phyloP scores from a whole-genome alignment of 1,140 invertebrate genomes.

The Ips nitidus region DNA sequence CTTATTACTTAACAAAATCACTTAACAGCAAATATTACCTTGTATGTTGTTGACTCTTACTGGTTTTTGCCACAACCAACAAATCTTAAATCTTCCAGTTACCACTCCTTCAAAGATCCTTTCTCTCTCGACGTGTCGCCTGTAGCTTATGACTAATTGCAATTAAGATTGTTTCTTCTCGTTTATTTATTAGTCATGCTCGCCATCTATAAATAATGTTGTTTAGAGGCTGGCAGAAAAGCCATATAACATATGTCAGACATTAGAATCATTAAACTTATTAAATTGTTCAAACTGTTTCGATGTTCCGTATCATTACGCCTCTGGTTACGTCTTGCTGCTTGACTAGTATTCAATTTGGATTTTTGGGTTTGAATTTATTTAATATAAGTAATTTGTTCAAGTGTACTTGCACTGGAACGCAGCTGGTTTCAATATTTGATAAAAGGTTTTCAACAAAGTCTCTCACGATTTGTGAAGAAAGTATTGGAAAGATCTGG shows the following conservation, averaged over 20 bases:
- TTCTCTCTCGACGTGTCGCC: too few relatives aligned
- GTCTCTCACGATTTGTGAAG: neutral
- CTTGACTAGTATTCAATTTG: constrained; percentile 12
- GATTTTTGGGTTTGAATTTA: constrained; percentile 17
- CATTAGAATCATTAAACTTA: constrained; percentile 23
- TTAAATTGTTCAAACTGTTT: constrained; percentile 29
- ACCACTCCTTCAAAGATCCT: too few relatives aligned
- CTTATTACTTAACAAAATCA: too few relatives aligned
- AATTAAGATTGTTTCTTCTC: neutral
- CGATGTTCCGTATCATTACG: constrained; percentile 24
- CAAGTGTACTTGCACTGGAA: neutral
- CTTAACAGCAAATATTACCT: too few relatives aligned
- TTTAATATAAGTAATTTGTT: neutral
- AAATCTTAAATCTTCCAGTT: too few relatives aligned
- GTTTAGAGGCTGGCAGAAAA: constrained; percentile 1
- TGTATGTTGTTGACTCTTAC: too few relatives aligned
- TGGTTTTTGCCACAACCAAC: too few relatives aligned
- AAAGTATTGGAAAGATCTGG: too few relatives aligned
- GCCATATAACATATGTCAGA: constrained; percentile 19
- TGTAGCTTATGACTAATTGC: neutral
- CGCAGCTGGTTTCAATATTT: constrained; percentile 1
- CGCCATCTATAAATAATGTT: constrained; percentile 8
- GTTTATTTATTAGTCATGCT: constrained; percentile 14
- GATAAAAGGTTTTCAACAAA: neutral
- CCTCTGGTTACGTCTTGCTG: constrained; percentile 2